Evolutionary conservation across 2,888 invertebrate genomes (phyloP).

Genomic region (Orthonevra nobilis): DNA sequence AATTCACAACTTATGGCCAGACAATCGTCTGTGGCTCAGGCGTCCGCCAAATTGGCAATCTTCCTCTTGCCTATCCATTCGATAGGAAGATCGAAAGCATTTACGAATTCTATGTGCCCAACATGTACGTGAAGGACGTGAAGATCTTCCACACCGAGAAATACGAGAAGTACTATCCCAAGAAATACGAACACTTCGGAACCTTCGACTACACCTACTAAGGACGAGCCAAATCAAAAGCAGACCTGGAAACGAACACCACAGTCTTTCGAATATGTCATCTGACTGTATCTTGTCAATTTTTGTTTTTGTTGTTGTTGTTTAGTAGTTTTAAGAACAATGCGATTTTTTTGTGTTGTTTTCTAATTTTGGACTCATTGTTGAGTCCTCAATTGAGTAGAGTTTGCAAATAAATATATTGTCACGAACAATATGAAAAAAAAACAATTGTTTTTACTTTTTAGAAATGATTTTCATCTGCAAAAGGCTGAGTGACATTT

Average conservation of each 20-base stretch:
- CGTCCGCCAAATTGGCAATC: constrained; percentile 82
- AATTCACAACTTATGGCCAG: constrained; percentile 80
- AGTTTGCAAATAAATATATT: constrained; percentile 51
- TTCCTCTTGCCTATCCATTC: constrained; percentile 86
- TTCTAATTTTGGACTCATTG: constrained; percentile 2
- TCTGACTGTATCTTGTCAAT: constrained; percentile 28
- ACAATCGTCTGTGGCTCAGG: constrained; percentile 81
- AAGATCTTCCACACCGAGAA: constrained; percentile 71
- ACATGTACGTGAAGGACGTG: constrained; percentile 84
- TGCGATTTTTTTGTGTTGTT: neutral
- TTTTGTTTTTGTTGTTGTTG: too few species aligned
- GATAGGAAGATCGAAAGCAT: constrained; percentile 84
- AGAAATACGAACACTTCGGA: constrained; percentile 44
- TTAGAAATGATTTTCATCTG: too few species aligned
- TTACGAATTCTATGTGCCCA: constrained; percentile 82
- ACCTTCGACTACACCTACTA: constrained; percentile 51
- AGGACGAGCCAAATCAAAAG: neutral
- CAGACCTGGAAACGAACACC: neutral
- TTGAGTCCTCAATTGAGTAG: neutral
- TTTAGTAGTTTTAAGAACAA: constrained; percentile 8
- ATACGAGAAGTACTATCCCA: constrained; percentile 64
- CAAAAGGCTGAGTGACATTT: too few species aligned
- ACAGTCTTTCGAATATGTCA: constrained; percentile 5
- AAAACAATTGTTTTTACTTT: too few species aligned
- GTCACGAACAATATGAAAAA: constrained; percentile 45